Conservation (phyloP, 2,797 vertebrate genomes). For the Phoeniculus purpureus region DNA sequence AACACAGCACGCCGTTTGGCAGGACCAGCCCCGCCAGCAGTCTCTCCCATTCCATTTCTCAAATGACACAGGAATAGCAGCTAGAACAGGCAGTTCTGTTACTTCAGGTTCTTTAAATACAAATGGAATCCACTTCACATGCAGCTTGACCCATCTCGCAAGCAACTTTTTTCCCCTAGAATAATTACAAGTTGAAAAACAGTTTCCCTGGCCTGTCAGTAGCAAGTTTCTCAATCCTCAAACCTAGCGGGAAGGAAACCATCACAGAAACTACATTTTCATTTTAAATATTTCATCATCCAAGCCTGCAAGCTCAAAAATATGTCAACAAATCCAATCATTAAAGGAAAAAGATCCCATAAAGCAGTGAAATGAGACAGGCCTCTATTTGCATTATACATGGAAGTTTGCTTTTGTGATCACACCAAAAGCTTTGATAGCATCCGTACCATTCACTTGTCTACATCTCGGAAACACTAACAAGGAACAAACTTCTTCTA, state of each 20-base stretch:
- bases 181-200: neutral
- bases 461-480: neutral
- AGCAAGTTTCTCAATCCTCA: neutral
- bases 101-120: neutral
- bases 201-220: neutral
- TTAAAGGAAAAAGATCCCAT: neutral
- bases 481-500: neutral
- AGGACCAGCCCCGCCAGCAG: neutral
- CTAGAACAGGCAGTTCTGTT: conserved; percentile 16
- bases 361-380: neutral
- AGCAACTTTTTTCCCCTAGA: neutral
- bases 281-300: conserved; percentile 17
- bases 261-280: neutral
- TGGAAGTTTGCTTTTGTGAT: neutral
- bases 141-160: neutral
- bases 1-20: neutral
- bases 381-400: neutral
- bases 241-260: neutral
- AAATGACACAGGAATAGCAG: conserved; percentile 28
- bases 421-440: neutral
- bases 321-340: neutral
- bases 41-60: neutral
- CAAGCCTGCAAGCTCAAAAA: neutral
- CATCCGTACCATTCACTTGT: neutral
- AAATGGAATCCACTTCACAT: neutral